A percentile compares a stretch with the other conserved stretches of the same genome.
These are phyloP conservation scores for Drosophila orena DNA, from an alignment of 1,140 invertebrate genomes.

Conservation along the genomic window DNA sequence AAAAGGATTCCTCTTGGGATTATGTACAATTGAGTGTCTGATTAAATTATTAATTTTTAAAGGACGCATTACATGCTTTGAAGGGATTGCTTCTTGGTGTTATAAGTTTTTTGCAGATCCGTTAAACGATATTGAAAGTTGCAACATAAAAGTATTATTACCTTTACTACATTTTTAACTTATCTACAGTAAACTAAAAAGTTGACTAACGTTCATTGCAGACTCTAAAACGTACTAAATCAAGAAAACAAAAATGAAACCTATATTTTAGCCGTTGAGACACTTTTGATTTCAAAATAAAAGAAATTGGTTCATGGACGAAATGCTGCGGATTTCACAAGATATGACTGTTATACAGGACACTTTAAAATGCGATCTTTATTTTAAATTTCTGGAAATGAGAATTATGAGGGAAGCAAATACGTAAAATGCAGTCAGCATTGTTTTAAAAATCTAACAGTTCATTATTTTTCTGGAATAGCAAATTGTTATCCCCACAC, in stretches of 20 bases:
- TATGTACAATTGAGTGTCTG: conserved; percentile 59
- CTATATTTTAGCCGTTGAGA: conserved; percentile 74
- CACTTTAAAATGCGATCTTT: neutral
- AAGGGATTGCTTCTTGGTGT: conserved; percentile 42
- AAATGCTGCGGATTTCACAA: conserved; percentile 18
- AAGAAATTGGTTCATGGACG: conserved; percentile 24
- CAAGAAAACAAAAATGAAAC: conserved; percentile 42
- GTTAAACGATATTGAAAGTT: conserved; percentile 37
- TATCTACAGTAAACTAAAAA: conserved; percentile 60
- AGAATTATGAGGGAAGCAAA: neutral
- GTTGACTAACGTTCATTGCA: conserved; percentile 74
- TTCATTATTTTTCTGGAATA: neutral
- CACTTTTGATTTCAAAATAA: conserved; percentile 63
- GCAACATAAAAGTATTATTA: conserved; percentile 59
- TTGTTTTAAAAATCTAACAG: neutral
- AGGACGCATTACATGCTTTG: conserved; percentile 66
- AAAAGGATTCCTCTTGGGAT: conserved; percentile 23
- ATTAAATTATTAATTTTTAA: conserved; percentile 26
- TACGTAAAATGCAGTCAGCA: neutral
- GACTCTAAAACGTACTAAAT: conserved; percentile 24
- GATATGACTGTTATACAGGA: conserved; percentile 2
- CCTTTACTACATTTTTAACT: conserved; percentile 40
- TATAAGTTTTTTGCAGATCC: conserved; percentile 33
- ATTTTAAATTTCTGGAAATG: neutral
- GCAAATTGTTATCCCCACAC: neutral